A percentile compares a stretch with the other conserved stretches of the same genome.
These are phyloP conservation scores for Lomographa bimaculata DNA, from an alignment of 2,888 invertebrate species.

Conservation along the genomic window DNA sequence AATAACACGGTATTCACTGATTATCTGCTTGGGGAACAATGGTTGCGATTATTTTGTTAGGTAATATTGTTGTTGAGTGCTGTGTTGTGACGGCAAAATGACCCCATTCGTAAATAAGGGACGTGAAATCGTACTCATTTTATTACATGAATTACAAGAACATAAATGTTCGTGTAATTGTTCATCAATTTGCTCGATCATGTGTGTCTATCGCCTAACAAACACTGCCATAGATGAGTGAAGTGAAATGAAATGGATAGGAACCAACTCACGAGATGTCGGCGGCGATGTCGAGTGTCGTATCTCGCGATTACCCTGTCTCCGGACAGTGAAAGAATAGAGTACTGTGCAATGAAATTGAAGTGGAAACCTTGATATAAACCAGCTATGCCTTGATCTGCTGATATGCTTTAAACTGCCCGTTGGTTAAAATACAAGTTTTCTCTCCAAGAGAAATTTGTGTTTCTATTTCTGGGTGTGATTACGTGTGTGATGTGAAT, in stretches of 20 bases:
- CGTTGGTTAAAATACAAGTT: too few relatives aligned
- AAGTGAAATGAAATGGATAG: slow-evolving; percentile 74
- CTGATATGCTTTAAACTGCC: too few relatives aligned
- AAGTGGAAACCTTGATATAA: too few relatives aligned
- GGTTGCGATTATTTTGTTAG: background rate
- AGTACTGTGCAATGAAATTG: too few relatives aligned
- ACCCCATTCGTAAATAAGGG: too few relatives aligned
- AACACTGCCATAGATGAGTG: slow-evolving; percentile 63
- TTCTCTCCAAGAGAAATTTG: too few relatives aligned
- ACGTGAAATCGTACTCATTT: too few relatives aligned
- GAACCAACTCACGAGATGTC: slow-evolving; percentile 53
- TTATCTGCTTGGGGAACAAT: slow-evolving; percentile 8
- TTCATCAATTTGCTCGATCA: slow-evolving; percentile 16
- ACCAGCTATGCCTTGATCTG: too few relatives aligned
- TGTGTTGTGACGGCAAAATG: slow-evolving; percentile 42
- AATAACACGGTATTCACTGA: slow-evolving; percentile 68
- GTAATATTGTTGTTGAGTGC: slow-evolving; percentile 51
- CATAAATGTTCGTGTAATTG: slow-evolving; percentile 1
- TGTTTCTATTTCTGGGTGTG: too few relatives aligned
- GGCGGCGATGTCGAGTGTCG: slow-evolving; percentile 48
- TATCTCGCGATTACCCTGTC: slow-evolving; percentile 25
- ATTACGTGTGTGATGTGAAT: too few relatives aligned
- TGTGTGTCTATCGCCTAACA: slow-evolving; percentile 46
- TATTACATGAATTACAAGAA: too few relatives aligned
- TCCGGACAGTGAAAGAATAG: slow-evolving; percentile 7